Evolutionary conservation across 2,888 invertebrate genomes (phyloP).

Genomic region (Phlogophora meticulosa): DNA sequence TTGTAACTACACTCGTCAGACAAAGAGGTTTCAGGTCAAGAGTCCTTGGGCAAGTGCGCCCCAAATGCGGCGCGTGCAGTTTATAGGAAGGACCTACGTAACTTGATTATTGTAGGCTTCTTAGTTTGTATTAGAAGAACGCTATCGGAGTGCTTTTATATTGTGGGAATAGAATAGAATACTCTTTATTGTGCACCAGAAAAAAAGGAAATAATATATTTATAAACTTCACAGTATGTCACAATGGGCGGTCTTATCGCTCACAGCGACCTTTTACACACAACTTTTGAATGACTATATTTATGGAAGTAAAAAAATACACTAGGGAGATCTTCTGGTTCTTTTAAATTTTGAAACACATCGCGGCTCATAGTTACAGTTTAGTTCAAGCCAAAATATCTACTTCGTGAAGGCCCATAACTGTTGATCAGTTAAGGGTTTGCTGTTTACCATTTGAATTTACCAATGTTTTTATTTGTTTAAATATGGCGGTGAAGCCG

Average conservation of each 20-base stretch:
- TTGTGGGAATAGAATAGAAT: neutral
- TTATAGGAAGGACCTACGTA: conserved; percentile 67
- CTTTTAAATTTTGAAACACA: no score
- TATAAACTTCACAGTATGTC: no score
- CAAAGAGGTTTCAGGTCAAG: conserved; percentile 79
- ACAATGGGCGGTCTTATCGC: no score
- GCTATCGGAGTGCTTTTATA: neutral
- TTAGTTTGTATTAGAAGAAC: conserved; percentile 26
- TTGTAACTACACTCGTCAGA: conserved; percentile 71
- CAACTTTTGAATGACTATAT: no score
- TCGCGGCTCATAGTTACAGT: no score
- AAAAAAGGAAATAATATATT: neutral
- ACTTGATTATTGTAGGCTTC: conserved; percentile 66
- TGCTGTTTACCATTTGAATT: no score
- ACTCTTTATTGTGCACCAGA: neutral
- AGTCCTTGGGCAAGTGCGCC: conserved; percentile 64
- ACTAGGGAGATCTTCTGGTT: no score
- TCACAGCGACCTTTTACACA: no score
- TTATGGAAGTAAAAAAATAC: no score
- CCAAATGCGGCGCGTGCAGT: conserved; percentile 66
- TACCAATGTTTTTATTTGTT: neutral
- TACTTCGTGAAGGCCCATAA: neutral
- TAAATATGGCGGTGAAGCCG: neutral
- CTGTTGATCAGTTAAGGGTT: no score
- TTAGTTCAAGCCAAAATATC: no score